A percentile compares a stretch with the other conserved stretches of the same genome.
Evolutionary conservation across 2,797 vertebrate species (phyloP).

Genomic region (Enteromius trimaculatus): DNA sequence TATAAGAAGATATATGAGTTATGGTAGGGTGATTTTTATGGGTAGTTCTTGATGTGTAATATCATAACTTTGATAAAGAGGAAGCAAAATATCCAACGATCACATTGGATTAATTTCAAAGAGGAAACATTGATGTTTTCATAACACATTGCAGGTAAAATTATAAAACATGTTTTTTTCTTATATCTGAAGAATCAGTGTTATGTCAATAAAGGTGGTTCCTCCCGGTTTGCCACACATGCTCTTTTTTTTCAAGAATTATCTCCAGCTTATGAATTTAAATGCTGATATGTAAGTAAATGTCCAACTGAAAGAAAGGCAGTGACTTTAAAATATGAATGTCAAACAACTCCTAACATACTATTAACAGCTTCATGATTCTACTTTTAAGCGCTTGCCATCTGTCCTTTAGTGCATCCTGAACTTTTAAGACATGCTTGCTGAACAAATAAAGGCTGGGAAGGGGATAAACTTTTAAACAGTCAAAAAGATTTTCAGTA

Average conservation of each 20-base stretch:
- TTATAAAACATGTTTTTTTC: conserved; percentile 7
- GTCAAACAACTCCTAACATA: conserved; percentile 48
- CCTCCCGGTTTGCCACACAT: conserved; percentile 40
- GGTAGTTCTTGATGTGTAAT: neutral
- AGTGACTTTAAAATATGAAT: conserved; percentile 45
- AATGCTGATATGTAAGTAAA: conserved; percentile 58
- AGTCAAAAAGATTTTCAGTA: conserved; percentile 42
- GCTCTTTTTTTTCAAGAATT: conserved; percentile 29
- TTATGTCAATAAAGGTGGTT: conserved; percentile 45
- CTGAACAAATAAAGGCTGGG: conserved; percentile 58
- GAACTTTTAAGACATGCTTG: conserved; percentile 50
- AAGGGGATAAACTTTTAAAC: conserved; percentile 50
- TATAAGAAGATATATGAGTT: neutral
- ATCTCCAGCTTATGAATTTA: conserved; percentile 42
- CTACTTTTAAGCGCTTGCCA: conserved; percentile 54
- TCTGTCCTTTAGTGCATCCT: conserved; percentile 62
- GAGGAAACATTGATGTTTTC: conserved; percentile 1
- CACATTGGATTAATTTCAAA: neutral
- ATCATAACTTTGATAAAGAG: conserved; percentile 2
- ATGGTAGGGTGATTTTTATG: neutral
- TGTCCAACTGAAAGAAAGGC: conserved; percentile 58
- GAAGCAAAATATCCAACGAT: neutral
- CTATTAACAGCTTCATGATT: conserved; percentile 55
- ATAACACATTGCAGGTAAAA: conserved; percentile 9
- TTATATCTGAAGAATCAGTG: conserved; percentile 31